phyloP scores from a whole-genome alignment of 2,888 invertebrate genomes.

The Petrolisthes manimaculis region DNA sequence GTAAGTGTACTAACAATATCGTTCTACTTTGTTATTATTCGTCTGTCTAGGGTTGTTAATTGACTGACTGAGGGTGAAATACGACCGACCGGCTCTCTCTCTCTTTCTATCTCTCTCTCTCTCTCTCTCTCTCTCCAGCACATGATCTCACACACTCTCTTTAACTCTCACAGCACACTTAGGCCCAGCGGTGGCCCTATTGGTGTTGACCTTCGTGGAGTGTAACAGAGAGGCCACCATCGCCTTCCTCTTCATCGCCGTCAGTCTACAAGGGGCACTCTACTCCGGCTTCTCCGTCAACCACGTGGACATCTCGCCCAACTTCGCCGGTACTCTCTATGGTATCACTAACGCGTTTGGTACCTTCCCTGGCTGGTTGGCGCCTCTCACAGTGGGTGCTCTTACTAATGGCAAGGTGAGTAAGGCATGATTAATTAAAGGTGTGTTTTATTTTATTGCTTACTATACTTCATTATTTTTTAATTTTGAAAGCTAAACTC shows the following conservation, averaged over 20 bases:
- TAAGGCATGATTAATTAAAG: not conserved
- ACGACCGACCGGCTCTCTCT: too few relatives aligned
- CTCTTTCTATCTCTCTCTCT: not conserved
- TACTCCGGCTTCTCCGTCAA: constrained; percentile 86
- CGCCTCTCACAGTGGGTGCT: constrained; percentile 56
- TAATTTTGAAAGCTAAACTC: too few relatives aligned
- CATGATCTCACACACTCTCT: not conserved
- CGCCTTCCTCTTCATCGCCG: constrained; percentile 67
- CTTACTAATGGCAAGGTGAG: constrained; percentile 55
- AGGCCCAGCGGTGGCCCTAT: constrained; percentile 73
- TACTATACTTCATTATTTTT: too few relatives aligned
- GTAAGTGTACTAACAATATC: constrained; percentile 69
- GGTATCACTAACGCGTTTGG: constrained; percentile 67
- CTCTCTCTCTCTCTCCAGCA: too few relatives aligned
- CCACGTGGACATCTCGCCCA: constrained; percentile 86
- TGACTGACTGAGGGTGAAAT: not conserved
- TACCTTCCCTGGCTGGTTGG: constrained; percentile 62
- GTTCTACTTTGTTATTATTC: not conserved
- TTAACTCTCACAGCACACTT: constrained; percentile 36
- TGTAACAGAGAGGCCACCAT: constrained; percentile 78
- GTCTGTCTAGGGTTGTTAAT: not conserved
- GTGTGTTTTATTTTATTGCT: too few relatives aligned
- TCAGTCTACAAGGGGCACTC: constrained; percentile 78
- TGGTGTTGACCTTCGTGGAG: constrained; percentile 78
- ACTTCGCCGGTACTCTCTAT: constrained; percentile 66